phyloP scores from a whole-genome alignment of 2,797 vertebrate species.

The Pampus argenteus region DNA sequence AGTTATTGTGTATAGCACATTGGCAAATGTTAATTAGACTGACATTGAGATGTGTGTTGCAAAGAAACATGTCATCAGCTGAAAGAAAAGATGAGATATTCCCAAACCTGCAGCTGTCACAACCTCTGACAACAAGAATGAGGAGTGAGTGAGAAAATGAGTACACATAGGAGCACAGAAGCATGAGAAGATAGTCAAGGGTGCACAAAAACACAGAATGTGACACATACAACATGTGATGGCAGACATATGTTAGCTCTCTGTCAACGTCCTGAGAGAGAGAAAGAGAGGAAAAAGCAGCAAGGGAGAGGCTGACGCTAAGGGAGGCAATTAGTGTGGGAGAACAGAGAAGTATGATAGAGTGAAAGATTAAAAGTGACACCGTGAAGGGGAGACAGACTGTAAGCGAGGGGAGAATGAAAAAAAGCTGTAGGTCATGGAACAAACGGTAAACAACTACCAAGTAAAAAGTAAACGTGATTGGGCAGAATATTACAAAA shows the following conservation, averaged over 20 bases:
- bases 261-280: constrained; percentile 24
- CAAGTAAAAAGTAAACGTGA: not conserved
- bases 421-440: constrained; percentile 21
- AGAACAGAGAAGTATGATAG: constrained; percentile 31
- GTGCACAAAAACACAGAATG: not conserved
- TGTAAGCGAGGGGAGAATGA: constrained; percentile 10
- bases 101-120: constrained; percentile 18
- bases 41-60: not conserved
- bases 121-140: constrained; percentile 16
- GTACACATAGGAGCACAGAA: not conserved
- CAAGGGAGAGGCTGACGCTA: constrained; percentile 33
- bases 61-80: not conserved
- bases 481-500: not conserved
- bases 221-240: constrained; percentile 45
- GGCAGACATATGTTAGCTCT: constrained; percentile 35
- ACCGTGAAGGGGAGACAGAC: constrained; percentile 36
- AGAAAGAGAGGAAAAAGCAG: constrained; percentile 23
- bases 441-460: constrained; percentile 22
- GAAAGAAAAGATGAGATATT: constrained; percentile 5
- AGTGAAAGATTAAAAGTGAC: constrained; percentile 56
- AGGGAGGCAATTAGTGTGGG: constrained; percentile 61
- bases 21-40: not conserved
- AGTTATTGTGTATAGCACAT: not conserved
- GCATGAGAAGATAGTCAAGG: constrained; percentile 4
- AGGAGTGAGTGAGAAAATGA: constrained; percentile 15